These are phyloP conservation scores for Pseudococcus jackbeardsleyi DNA, from an alignment of 2,888 invertebrate genomes.

Conservation along the genomic window DNA sequence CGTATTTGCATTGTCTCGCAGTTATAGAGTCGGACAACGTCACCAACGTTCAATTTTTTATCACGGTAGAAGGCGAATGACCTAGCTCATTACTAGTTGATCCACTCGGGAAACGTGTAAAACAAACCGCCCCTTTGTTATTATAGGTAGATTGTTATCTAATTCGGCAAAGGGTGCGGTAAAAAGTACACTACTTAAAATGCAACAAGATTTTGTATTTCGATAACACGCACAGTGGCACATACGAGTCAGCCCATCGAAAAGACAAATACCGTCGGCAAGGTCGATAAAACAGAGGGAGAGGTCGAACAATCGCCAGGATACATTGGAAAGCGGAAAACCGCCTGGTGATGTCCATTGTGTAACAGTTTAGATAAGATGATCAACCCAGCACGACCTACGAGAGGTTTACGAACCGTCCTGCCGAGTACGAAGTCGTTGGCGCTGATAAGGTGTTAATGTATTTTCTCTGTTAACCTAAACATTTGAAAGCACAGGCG, in stretches of 20 bases:
- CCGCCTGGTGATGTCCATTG: conserved; percentile 21
- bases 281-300: not conserved
- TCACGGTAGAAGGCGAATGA: conserved; percentile 11
- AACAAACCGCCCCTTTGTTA: conserved; percentile 11
- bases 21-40: not conserved
- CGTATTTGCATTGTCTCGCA: not conserved
- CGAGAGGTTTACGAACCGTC: conserved; percentile 25
- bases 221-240: conserved; percentile 30
- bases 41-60: not conserved
- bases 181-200: not conserved
- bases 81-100: conserved; percentile 28
- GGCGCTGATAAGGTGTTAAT: conserved; percentile 42
- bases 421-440: not conserved
- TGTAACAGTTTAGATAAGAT: conserved; percentile 39
- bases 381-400: conserved; percentile 25
- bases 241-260: not conserved
- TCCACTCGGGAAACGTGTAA: not conserved
- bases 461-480: conserved; percentile 38
- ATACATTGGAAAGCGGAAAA: conserved; percentile 35
- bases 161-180: not conserved
- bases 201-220: conserved; percentile 1
- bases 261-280: not conserved
- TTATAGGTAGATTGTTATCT: not conserved
- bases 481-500: not conserved
- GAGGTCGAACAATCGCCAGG: conserved; percentile 22